A percentile compares a stretch with the other conserved stretches of the same genome.
Conservation (phyloP, 2,888 invertebrate genomes). For the Machimus rusticus region DNA sequence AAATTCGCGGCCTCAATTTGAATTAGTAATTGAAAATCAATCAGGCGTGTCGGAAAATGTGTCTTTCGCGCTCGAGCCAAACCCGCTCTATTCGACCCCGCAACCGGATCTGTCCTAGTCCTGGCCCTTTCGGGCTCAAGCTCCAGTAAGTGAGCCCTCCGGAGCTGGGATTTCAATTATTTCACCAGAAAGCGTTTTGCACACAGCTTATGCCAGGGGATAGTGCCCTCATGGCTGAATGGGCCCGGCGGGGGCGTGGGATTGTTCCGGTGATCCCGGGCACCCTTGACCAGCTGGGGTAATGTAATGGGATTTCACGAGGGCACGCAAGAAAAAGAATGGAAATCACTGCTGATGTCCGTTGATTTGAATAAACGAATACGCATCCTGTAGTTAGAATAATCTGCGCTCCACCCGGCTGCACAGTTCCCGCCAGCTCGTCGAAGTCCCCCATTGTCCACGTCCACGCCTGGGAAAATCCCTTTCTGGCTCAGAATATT, state of each 20-base stretch:
- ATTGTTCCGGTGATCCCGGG: neutral
- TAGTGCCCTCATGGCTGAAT: neutral
- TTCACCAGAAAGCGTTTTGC: neutral
- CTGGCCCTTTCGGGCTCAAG: neutral
- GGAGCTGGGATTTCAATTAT: neutral
- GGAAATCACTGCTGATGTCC: neutral
- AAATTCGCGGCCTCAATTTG: slow-evolving; percentile 27
- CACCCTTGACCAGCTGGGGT: neutral
- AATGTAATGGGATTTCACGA: neutral
- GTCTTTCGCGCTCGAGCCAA: neutral
- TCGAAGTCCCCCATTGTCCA: neutral
- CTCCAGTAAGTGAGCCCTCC: neutral
- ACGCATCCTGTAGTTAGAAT: neutral
- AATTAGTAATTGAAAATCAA: slow-evolving; percentile 41
- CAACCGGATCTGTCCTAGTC: neutral
- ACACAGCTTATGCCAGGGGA: neutral
- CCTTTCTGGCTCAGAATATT: neutral
- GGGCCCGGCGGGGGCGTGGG: neutral
- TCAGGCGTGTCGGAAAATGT: slow-evolving; percentile 19
- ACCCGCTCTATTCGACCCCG: neutral
- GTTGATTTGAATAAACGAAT: neutral
- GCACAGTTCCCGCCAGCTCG: neutral
- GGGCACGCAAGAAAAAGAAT: neutral
- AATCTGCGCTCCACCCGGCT: neutral
- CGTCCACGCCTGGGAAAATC: neutral